Base-by-base conservation (phyloP, 2,113 vertebrate species). In the Atractosteus spatula region DNA sequence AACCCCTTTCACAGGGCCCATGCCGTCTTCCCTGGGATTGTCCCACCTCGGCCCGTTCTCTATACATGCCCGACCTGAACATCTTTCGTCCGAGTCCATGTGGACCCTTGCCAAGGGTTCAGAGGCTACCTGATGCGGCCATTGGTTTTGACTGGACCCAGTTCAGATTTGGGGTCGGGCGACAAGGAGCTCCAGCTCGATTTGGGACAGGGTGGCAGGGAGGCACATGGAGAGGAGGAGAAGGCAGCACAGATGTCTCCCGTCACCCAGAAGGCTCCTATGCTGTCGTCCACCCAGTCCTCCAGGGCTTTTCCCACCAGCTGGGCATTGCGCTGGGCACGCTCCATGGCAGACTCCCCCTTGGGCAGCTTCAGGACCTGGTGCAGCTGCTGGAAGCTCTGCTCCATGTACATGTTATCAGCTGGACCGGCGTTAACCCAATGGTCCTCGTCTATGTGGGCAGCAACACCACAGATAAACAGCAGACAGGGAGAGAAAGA, bases 81-180 rank as follows among this genome's bases (percentile, higher is more conserved):
- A 44, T 56, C 41, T 64, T 71, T 57, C n/a, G 43, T 66, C 65
- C 47, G 44, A 66, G 62, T 71, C 14, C 8, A 41, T 44, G 3
- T n/a, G 14, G 4, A 17, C n/a, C 6, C 47, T 51, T 10, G 5
- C 29, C 13, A 54, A 10, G n/a, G n/a, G 6, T 14, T 7, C 55
- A 3, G 3, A 85, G 92, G 96, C 95, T 99, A 99, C 96, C 97
- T 97, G 88, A 99, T 95, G 62, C 96, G 93, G 41, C 97, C 96
- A 0, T 97, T 86, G 0, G 85, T 87, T 93, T 96, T 97, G 80
- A 98, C 80, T 0, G 92, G 85, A 17, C 94, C 93, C 84, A 99
- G 89, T 89, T 99, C 96, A 0, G 96, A 96, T 83, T 99, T 99
- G 71, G 97, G 97, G 79, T 99, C 97, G 0, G 95, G 95, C 47